Conservation (phyloP, 2,888 invertebrate species). For the Gymnosoma rotundatum region DNA sequence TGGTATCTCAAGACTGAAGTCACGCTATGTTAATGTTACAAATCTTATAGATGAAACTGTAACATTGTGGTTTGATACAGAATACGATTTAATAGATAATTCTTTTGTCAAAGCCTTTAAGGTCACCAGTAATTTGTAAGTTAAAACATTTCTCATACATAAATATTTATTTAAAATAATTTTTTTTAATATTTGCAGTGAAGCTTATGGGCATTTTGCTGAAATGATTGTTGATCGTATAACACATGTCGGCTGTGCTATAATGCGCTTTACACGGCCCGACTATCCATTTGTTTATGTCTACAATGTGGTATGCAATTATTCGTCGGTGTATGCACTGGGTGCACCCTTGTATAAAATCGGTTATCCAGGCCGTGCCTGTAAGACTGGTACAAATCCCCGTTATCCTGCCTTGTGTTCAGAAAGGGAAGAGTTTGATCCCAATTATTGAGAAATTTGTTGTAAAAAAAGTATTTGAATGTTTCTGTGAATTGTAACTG, state of each 20-base stretch:
- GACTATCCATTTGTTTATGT: slow-evolving; percentile 77
- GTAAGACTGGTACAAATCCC: slow-evolving; percentile 78
- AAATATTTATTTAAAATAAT: background rate
- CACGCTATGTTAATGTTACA: slow-evolving; percentile 77
- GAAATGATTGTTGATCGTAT: slow-evolving; percentile 80
- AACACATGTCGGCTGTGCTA: slow-evolving; percentile 80
- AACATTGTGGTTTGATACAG: slow-evolving; percentile 79
- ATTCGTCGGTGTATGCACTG: slow-evolving; percentile 80
- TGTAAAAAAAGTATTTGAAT: slow-evolving; percentile 14
- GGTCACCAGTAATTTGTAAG: slow-evolving; percentile 80
- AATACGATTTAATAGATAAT: slow-evolving; percentile 79
- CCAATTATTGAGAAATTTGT: slow-evolving; percentile 76
- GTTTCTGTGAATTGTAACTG: slow-evolving; percentile 37
- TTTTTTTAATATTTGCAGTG: slow-evolving; percentile 73
- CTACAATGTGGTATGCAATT: slow-evolving; percentile 81
- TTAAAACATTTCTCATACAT: background rate
- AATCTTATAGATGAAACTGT: slow-evolving; percentile 78
- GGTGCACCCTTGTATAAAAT: slow-evolving; percentile 78
- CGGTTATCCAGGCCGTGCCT: slow-evolving; percentile 77
- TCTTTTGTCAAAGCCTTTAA: slow-evolving; percentile 78
- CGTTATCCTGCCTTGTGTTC: slow-evolving; percentile 80
- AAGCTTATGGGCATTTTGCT: slow-evolving; percentile 81
- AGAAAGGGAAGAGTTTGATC: slow-evolving; percentile 77
- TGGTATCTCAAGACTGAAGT: slow-evolving; percentile 77
- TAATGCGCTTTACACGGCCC: slow-evolving; percentile 78